Percentiles rank a stretch among this genome's conserved stretches.
Conservation (phyloP, 2,888 invertebrate species). For the Poecilobothrus nobilitatus region DNA sequence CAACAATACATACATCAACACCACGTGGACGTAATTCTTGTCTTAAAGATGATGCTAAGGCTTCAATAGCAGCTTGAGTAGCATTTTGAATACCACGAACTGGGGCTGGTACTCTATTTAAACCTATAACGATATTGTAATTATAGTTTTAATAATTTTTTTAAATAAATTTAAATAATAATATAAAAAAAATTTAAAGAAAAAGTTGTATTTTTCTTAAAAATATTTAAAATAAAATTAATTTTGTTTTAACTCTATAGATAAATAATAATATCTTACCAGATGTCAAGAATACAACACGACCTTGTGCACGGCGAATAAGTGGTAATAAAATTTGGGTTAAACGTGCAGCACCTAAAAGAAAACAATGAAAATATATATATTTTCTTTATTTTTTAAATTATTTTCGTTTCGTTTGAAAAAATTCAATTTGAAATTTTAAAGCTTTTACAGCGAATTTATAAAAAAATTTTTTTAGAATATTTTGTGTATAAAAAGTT, state of each 20-base stretch:
- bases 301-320: conserved; percentile 67
- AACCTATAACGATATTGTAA: conserved; percentile 29
- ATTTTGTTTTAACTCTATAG: background rate
- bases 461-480: no score
- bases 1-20: conserved; percentile 74
- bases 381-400: no score
- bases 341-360: conserved; percentile 55
- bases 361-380: background rate
- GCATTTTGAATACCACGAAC: conserved; percentile 76
- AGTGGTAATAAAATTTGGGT: conserved; percentile 75
- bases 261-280: conserved; percentile 41
- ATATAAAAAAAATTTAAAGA: background rate
- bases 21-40: conserved; percentile 70
- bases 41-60: conserved; percentile 68
- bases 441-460: no score
- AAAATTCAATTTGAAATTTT: no score
- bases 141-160: background rate
- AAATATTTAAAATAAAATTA: background rate
- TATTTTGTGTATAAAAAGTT: background rate
- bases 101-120: conserved; percentile 71
- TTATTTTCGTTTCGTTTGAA: no score
- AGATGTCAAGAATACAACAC: conserved; percentile 71
- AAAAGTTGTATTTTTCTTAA: background rate
- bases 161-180: no score
- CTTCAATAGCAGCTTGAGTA: conserved; percentile 67